phyloP scores from a whole-genome alignment of 2,888 invertebrate species.

The Metellina segmentata region DNA sequence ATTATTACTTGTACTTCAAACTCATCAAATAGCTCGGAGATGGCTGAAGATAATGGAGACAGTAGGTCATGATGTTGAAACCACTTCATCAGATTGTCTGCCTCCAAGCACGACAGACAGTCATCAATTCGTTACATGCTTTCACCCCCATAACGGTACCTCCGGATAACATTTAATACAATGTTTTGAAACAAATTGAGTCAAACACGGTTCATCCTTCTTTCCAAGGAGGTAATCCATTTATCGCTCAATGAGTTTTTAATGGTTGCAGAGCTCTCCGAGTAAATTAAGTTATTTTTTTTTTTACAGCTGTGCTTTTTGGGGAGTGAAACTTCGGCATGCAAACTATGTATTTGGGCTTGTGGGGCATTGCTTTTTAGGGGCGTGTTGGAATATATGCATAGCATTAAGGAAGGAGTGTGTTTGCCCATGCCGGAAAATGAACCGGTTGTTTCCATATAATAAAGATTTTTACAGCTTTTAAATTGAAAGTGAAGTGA shows the following conservation, averaged over 20 bases:
- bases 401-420: too few relatives aligned
- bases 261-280: background rate
- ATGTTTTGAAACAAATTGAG: background rate
- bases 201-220: background rate
- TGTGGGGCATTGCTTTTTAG: too few relatives aligned
- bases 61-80: background rate
- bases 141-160: background rate
- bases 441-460: too few relatives aligned
- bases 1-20: background rate
- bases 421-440: too few relatives aligned
- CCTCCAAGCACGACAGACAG: background rate
- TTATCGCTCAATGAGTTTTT: background rate
- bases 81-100: background rate
- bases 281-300: background rate
- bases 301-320: background rate
- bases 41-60: background rate
- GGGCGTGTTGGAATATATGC: too few relatives aligned
- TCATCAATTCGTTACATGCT: background rate
- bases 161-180: background rate
- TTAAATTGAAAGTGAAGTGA: too few relatives aligned
- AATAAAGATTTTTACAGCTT: too few relatives aligned
- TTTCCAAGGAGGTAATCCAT: background rate
- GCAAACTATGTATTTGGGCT: too few relatives aligned
- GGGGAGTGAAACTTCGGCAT: too few relatives aligned
- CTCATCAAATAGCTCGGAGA: background rate